Percentiles rank a stretch among this genome's conserved stretches.
These are phyloP conservation scores for Caenorhabditis virilis DNA, from an alignment of 2,888 invertebrate species.

Conservation along the genomic window DNA sequence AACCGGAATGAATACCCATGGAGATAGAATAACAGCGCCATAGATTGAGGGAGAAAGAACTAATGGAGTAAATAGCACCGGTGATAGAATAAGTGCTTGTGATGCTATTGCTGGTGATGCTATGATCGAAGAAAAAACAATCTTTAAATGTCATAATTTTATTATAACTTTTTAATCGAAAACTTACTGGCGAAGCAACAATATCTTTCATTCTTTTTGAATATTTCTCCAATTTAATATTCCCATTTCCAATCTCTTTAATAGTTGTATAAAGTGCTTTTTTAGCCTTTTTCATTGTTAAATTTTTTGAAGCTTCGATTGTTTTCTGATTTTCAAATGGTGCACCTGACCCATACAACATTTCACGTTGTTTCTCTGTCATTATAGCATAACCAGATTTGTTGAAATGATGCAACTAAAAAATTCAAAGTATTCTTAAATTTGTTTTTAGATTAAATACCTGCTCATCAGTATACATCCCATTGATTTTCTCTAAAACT, in stretches of 20 bases:
- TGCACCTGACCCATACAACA: slow-evolving; percentile 48
- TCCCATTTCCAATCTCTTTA: slow-evolving; percentile 27
- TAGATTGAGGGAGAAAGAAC: slow-evolving; percentile 39
- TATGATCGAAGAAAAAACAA: slow-evolving; percentile 28
- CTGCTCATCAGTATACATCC: slow-evolving; percentile 50
- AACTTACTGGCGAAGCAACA: slow-evolving; percentile 34
- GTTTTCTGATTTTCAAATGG: slow-evolving; percentile 27
- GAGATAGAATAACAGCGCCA: slow-evolving; percentile 45
- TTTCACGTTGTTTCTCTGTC: slow-evolving; percentile 45
- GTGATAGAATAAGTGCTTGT: slow-evolving; percentile 31
- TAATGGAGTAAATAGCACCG: slow-evolving; percentile 34
- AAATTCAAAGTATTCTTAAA: neutral
- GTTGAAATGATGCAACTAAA: slow-evolving; percentile 48
- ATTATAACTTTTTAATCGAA: neutral
- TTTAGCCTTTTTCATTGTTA: slow-evolving; percentile 20
- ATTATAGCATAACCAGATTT: slow-evolving; percentile 53
- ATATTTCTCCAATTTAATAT: slow-evolving; percentile 23
- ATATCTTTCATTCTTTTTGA: slow-evolving; percentile 40
- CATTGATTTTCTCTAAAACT: slow-evolving; percentile 45
- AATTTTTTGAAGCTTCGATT: slow-evolving; percentile 18
- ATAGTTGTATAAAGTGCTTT: slow-evolving; percentile 21
- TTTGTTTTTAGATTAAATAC: neutral
- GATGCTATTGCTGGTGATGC: slow-evolving; percentile 23
- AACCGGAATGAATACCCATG: slow-evolving; percentile 57
- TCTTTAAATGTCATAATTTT: neutral